phyloP scores from a whole-genome alignment of 2,888 invertebrate species.

The Dynastes hyllus region DNA sequence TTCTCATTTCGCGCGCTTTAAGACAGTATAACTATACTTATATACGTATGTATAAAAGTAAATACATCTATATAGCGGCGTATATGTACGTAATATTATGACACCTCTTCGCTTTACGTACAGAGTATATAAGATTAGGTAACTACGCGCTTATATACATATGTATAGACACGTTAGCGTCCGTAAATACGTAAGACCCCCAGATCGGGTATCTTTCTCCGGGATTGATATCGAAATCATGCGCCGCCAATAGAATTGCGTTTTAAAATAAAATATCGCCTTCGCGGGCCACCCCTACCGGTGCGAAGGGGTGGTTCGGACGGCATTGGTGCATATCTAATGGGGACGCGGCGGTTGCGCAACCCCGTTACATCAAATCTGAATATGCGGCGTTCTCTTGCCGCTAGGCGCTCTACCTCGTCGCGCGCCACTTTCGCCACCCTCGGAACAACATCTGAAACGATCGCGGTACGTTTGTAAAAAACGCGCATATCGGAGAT shows the following conservation, averaged over 20 bases:
- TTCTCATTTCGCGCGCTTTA: neutral
- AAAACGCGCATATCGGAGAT: no score
- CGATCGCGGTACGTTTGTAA: no score
- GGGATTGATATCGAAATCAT: constrained; percentile 52
- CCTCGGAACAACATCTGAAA: no score
- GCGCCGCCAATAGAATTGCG: constrained; percentile 68
- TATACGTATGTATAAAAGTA: no score
- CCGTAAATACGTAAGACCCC: constrained; percentile 28
- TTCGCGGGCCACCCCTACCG: constrained; percentile 53
- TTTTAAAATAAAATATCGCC: constrained; percentile 68
- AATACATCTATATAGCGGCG: neutral
- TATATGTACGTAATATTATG: constrained; percentile 4
- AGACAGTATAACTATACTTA: neutral
- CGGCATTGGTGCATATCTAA: constrained; percentile 73
- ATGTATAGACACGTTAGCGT: constrained; percentile 7
- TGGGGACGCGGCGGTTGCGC: constrained; percentile 68
- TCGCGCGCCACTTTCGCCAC: constrained; percentile 30
- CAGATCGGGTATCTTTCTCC: constrained; percentile 41
- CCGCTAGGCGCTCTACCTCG: constrained; percentile 4
- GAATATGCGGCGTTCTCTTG: constrained; percentile 64
- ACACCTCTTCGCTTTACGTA: neutral
- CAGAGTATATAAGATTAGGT: constrained; percentile 13
- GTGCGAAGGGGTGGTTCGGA: constrained; percentile 51
- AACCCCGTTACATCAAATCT: constrained; percentile 65
- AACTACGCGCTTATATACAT: neutral